phyloP scores from a whole-genome alignment of 2,797 vertebrate genomes.

The Clarias pachynema region DNA sequence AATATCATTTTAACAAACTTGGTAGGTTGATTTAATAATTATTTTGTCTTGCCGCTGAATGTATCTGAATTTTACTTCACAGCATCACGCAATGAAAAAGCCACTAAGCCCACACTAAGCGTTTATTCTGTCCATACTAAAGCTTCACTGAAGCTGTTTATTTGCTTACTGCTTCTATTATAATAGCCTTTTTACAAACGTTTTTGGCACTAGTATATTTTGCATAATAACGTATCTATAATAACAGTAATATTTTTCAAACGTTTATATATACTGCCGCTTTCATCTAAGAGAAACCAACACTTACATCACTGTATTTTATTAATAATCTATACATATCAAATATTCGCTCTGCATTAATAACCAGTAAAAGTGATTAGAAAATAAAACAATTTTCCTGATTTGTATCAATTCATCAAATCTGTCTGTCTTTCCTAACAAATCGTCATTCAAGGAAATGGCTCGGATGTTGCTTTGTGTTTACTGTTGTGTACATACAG shows the following conservation, averaged over 20 bases:
- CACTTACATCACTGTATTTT: neutral
- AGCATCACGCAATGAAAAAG: neutral
- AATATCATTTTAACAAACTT: neutral
- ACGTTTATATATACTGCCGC: neutral
- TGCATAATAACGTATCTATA: too few relatives aligned
- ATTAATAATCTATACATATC: neutral
- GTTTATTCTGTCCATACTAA: neutral
- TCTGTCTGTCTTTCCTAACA: neutral
- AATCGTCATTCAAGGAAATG: neutral
- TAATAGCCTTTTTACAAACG: neutral
- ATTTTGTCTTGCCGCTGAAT: neutral
- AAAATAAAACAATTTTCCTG: neutral
- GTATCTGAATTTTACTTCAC: too few relatives aligned
- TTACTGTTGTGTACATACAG: neutral
- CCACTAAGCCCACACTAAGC: neutral
- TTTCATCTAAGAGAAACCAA: neutral
- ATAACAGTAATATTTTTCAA: too few relatives aligned
- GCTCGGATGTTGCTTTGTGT: neutral
- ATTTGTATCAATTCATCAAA: neutral
- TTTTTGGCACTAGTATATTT: neutral
- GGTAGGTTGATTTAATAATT: neutral
- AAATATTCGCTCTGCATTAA: neutral
- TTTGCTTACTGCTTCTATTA: constrained; percentile 4
- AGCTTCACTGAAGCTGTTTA: neutral
- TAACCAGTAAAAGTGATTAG: neutral